Evolutionary conservation across 2,797 vertebrate species (phyloP).

Genomic region (Sebastes hubbsi): DNA sequence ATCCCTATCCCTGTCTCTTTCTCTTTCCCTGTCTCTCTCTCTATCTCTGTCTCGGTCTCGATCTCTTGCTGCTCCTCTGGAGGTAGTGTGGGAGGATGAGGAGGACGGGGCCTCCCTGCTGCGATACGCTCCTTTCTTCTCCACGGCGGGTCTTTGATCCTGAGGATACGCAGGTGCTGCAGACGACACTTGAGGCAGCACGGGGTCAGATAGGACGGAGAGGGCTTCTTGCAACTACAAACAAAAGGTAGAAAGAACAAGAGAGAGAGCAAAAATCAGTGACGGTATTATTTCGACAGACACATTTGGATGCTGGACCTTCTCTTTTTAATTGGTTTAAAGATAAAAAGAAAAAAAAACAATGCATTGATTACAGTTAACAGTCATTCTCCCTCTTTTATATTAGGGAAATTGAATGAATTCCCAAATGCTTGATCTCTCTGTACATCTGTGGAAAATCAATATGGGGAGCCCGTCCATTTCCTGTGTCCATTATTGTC

Average conservation of each 20-base stretch:
- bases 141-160: constrained; percentile 48
- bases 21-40: constrained; percentile 77
- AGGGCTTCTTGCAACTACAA: constrained; percentile 72
- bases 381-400: constrained; percentile 5
- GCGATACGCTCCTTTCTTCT: constrained; percentile 65
- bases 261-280: not conserved
- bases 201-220: constrained; percentile 45
- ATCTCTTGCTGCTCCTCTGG: constrained; percentile 55
- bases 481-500: not conserved
- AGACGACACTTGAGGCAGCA: constrained; percentile 38
- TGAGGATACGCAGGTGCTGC: constrained; percentile 40
- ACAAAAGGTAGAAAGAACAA: not conserved
- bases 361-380: constrained; percentile 20
- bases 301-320: not conserved
- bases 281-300: not conserved
- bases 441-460: constrained; percentile 45
- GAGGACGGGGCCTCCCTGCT: constrained; percentile 77
- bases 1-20: not conserved
- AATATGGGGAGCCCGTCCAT: constrained; percentile 25
- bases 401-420: constrained; percentile 8
- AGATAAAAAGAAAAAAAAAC: not conserved
- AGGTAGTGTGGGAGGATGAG: constrained; percentile 47
- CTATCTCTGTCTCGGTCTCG: constrained; percentile 7
- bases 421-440: constrained; percentile 38
- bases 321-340: not conserved